phyloP scores from a whole-genome alignment of 2,113 vertebrate genomes.

The Hemibagrus wyckioides region DNA sequence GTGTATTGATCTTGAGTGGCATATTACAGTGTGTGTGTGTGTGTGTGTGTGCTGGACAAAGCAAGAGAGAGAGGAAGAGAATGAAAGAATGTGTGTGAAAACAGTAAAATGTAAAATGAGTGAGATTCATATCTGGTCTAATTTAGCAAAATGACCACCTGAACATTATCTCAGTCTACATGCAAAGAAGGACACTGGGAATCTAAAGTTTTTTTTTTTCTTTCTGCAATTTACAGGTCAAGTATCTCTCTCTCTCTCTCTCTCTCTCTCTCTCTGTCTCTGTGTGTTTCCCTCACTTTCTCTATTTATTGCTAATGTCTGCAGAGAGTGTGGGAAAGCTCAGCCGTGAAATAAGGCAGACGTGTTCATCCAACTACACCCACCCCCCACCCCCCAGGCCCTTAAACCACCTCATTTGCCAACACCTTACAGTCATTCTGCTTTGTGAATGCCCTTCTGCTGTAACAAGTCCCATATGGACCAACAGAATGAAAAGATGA shows the following conservation, averaged over 20 bases:
- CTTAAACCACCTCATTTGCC: conserved; percentile 31
- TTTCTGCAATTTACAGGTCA: conserved; percentile 7
- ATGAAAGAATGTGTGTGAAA: neutral
- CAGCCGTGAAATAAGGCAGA: conserved; percentile 27
- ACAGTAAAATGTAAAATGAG: neutral
- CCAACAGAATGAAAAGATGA: conserved; percentile 14
- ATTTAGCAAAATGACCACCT: conserved; percentile 3
- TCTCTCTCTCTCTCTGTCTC: neutral
- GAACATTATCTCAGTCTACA: conserved; percentile 12
- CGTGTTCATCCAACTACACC: neutral
- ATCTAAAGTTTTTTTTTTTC: conserved; percentile 1
- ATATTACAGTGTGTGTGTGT: conserved; percentile 15
- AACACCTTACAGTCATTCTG: neutral
- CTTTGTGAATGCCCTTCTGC: conserved; percentile 1
- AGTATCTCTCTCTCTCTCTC: neutral
- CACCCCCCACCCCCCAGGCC: neutral
- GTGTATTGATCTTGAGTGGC: conserved; percentile 47
- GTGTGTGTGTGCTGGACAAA: neutral
- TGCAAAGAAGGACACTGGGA: neutral
- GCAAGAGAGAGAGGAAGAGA: neutral
- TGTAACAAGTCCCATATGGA: conserved; percentile 46
- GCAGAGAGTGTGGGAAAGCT: conserved; percentile 22
- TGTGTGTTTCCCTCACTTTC: neutral
- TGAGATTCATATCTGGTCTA: conserved; percentile 2
- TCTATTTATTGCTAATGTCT: conserved; percentile 32